These are phyloP conservation scores for Myiotriccus ornatus DNA, from an alignment of 2,797 vertebrate species.

Conservation along the genomic window DNA sequence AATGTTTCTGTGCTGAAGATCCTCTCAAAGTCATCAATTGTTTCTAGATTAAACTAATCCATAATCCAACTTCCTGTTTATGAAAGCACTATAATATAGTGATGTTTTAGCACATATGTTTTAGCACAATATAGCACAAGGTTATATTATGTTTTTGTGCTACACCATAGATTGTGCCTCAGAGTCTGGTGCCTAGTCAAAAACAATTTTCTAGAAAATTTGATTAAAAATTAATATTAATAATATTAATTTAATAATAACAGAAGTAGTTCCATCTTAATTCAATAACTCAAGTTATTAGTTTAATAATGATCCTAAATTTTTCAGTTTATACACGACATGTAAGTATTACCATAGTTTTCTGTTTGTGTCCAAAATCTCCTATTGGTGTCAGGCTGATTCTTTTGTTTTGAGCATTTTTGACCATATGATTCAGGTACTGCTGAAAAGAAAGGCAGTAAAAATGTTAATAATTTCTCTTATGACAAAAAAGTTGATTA, in stretches of 20 bases:
- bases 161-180: background rate
- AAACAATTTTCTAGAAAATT: background rate
- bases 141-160: background rate
- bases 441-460: background rate
- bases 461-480: background rate
- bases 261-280: background rate
- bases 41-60: background rate
- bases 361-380: background rate
- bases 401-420: background rate
- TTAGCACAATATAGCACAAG: background rate
- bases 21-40: background rate
- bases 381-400: background rate
- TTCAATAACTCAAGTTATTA: background rate
- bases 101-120: background rate
- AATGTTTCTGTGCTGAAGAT: background rate
- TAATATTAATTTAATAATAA: background rate
- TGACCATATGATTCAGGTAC: background rate
- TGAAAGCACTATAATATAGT: background rate
- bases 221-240: background rate
- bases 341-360: background rate
- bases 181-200: background rate
- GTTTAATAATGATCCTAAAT: background rate
- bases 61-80: background rate
- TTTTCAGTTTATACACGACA: background rate
- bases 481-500: background rate